Percentiles rank a stretch among this genome's conserved stretches.
These are phyloP conservation scores for Pantelozetes paolii DNA, from an alignment of 2,888 invertebrate genomes.

Conservation along the genomic window DNA sequence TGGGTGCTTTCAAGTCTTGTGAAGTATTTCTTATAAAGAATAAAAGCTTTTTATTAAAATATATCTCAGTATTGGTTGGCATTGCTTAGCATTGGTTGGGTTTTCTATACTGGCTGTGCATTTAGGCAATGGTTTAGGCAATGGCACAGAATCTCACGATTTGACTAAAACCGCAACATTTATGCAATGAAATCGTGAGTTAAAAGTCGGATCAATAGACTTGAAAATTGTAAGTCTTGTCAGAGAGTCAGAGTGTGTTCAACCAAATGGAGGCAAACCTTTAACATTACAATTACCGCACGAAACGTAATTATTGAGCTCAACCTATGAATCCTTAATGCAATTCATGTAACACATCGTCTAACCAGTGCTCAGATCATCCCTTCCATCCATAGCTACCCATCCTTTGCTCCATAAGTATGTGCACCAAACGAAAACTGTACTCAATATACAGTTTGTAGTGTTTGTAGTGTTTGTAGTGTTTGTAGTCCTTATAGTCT, in stretches of 20 bases:
- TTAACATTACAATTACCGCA: constrained; percentile 35
- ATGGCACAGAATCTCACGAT: constrained; percentile 27
- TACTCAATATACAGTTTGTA: background rate
- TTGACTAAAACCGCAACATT: constrained; percentile 32
- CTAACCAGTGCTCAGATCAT: too few species aligned
- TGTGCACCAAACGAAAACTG: background rate
- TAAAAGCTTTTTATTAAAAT: background rate
- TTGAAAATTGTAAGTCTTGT: constrained; percentile 19
- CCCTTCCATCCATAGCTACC: background rate
- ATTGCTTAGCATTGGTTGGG: background rate
- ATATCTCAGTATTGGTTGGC: background rate
- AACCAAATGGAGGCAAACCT: constrained; percentile 25
- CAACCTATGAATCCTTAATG: constrained; percentile 34
- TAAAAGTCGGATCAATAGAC: constrained; percentile 33
- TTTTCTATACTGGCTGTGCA: background rate
- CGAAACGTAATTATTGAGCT: constrained; percentile 34
- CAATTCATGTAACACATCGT: constrained; percentile 34
- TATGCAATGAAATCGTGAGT: constrained; percentile 36
- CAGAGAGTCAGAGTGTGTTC: constrained; percentile 27
- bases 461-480: background rate
- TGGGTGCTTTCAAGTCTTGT: background rate
- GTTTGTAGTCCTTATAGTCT: background rate
- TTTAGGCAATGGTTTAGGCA: background rate
- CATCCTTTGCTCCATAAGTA: background rate
- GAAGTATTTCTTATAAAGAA: background rate